Base-by-base conservation (phyloP, 2,888 invertebrate species). In the Hemicrepidius hirtus region DNA sequence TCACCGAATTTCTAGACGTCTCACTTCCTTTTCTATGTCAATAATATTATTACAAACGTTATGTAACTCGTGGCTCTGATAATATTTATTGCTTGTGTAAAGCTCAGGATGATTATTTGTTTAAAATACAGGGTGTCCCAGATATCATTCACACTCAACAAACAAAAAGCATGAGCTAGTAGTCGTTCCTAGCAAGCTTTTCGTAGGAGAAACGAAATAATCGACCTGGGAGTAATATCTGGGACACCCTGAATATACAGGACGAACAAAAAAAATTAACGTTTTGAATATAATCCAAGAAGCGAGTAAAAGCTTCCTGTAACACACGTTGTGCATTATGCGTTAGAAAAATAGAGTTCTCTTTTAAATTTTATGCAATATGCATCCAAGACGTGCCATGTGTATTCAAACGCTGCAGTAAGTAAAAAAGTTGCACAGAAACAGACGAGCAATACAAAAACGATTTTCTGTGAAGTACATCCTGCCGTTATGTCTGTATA, bases 381-480 rank as follows among this genome's bases (percentile, higher is more conserved):
- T 57, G 57, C 57, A 57, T 37, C 32, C 24, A 35, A 16, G 35
- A 20, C 57, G 57, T 37, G 57, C 37, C 57, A 37, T 57, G 37
- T 57, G 57, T 20, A 37, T 20, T 12, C 35, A 57, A 35, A 37
- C 35, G 12, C 37, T 57, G 32, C 57, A 57, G 37, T 24, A 9
- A 55, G 55, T 35, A 55, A 55, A n/a, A 55, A 55, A 55, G 55
- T 13, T 28, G 50, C 24, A 10, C 55, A 21, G 40, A 21, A 59
- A 59, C 32, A 55, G 35, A 24, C 24, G 16, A 37, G 28, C 57
- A 57, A 57, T 7, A 53, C n/a, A 57, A 57, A 57, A 57, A 57
- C 57, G 20, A 7, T 28, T 12, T 60, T 60, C 60, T 60, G 60
- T 60, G 44, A 60, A 60, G 60, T 60, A 41, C 60, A 60, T 60